Base-by-base conservation (phyloP, 2,888 invertebrate genomes). In the Agonum fuliginosum region DNA sequence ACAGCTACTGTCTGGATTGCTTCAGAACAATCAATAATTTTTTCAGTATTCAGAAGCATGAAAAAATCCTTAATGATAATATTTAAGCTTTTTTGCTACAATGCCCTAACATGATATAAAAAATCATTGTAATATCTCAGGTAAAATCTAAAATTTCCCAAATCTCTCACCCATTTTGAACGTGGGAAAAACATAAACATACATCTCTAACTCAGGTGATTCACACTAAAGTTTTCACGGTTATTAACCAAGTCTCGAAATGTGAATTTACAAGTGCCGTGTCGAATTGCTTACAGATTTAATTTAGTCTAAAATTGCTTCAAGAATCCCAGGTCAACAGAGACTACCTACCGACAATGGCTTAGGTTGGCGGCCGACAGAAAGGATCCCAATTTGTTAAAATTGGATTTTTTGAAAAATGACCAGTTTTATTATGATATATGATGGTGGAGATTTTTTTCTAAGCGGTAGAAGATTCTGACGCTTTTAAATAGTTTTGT, bases 391-490 rank as follows among this genome's bases (percentile, higher is more conserved):
- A 83, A 83, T 84, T 83, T 83, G 83, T 83, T 83, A 82, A 81
- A 80, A 82, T 82, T 80, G 81, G 81, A 81, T 81, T 82, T 82
- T 81, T 80, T 83, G 84, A 84, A 83, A 83, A 84, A 84, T 83
- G 83, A 82, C 81, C 82, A 81, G 80, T 81, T 83, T 84, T 83
- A 84, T 83, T 83, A 83, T 84, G 84, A 84, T 84, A 82, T 83
- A 84, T 83, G 65, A 83, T 83, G 65, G 37, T 72, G 65, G 8
- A 46, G 22, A 20, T 37, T 62, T 76, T 77, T 77, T 76, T 76
- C 14, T 54, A 14, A 12, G n/a, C 30, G 70, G 51, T 51, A 8
- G 1, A 22, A 8, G 72, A 72, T 72, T 12, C 30, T 51, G 30
- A 20, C 10, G 58, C 8, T 24, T 22, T 54, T 54, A 22, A 22